Evolutionary conservation across 2,797 vertebrate genomes (phyloP).

Genomic region (Myotis vivesi): DNA sequence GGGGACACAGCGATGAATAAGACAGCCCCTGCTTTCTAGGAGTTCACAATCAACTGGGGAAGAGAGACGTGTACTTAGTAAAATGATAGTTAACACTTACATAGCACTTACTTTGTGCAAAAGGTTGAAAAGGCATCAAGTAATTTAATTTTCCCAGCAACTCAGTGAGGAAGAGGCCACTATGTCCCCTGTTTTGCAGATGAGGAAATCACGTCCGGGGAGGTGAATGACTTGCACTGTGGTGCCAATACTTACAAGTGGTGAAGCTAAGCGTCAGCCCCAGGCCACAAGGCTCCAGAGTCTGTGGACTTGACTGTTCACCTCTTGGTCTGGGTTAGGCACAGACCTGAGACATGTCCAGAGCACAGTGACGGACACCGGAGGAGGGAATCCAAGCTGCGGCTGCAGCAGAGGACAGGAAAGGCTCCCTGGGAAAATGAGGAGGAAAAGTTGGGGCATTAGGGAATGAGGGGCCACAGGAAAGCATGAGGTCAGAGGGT

Average conservation of each 20-base stretch:
- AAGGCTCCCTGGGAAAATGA: not conserved
- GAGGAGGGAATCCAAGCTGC: not conserved
- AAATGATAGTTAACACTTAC: not conserved
- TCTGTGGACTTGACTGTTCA: not conserved
- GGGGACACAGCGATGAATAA: not conserved
- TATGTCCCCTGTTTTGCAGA: not conserved
- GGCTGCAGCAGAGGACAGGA: not conserved
- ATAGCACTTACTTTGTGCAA: not conserved
- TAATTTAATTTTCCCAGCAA: not conserved
- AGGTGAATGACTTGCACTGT: not conserved
- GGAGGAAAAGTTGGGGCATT: not conserved
- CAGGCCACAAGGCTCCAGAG: not conserved
- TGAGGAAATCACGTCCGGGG: not conserved
- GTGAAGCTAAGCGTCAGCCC: not conserved
- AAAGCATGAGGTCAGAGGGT: not conserved
- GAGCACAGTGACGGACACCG: not conserved
- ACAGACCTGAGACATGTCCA: not conserved
- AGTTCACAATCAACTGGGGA: not conserved
- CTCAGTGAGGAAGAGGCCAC: not conserved
- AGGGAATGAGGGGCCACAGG: not conserved
- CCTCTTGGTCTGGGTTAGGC: not conserved
- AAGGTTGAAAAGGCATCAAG: not conserved
- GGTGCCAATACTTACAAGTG: not conserved
- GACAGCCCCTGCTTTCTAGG: not conserved
- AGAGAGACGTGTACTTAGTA: not conserved